Percentiles rank a stretch among this genome's conserved stretches.
phyloP scores from a whole-genome alignment of 2,113 vertebrate genomes.

The Platysteira castanea region DNA sequence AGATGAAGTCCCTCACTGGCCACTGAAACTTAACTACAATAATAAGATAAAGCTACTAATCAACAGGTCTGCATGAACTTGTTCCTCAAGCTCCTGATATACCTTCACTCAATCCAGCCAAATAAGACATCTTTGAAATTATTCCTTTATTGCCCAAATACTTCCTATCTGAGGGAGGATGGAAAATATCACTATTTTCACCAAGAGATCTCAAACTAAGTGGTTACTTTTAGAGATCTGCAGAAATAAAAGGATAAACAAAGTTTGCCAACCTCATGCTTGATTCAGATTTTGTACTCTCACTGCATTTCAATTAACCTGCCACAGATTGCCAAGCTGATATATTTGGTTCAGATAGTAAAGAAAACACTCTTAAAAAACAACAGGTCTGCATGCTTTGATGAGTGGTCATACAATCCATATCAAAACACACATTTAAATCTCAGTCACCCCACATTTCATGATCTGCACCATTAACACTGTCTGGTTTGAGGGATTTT shows the following conservation, averaged over 20 bases:
- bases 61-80: too few relatives aligned
- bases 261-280: slow-evolving; percentile 25
- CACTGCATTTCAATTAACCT: slow-evolving; percentile 41
- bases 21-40: neutral
- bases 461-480: slow-evolving; percentile 16
- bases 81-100: neutral
- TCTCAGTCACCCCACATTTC: slow-evolving; percentile 28
- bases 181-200: neutral
- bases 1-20: neutral
- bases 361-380: slow-evolving; percentile 17
- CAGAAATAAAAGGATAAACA: neutral
- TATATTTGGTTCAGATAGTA: slow-evolving; percentile 12
- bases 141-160: neutral
- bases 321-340: slow-evolving; percentile 27
- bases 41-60: too few relatives aligned
- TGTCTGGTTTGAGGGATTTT: slow-evolving; percentile 25
- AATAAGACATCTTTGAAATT: neutral
- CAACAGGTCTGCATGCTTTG: slow-evolving; percentile 16
- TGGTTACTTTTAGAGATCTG: neutral
- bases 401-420: neutral
- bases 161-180: neutral
- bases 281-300: slow-evolving; percentile 20
- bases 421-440: slow-evolving; percentile 18
- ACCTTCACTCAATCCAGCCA: neutral
- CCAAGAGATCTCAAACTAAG: neutral